Evolutionary conservation across 2,797 vertebrate genomes (phyloP).

Genomic region (Tauraco hartlaubi): DNA sequence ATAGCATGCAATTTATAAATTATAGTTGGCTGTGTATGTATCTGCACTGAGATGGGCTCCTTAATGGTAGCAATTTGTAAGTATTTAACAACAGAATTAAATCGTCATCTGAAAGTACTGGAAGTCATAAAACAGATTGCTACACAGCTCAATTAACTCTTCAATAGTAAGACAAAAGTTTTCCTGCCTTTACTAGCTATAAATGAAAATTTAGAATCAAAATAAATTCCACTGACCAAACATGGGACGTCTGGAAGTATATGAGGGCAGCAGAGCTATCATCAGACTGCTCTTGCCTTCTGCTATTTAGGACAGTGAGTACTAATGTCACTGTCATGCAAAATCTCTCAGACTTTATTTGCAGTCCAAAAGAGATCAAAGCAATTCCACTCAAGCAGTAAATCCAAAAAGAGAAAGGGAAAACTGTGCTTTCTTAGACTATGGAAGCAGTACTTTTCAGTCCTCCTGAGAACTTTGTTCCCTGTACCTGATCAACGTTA

Average conservation of each 20-base stretch:
- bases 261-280: background rate
- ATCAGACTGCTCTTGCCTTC: background rate
- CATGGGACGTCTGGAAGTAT: background rate
- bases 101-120: background rate
- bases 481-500: background rate
- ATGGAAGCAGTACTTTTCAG: background rate
- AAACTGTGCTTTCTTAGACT: background rate
- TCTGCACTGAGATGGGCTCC: background rate
- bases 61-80: background rate
- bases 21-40: background rate
- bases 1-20: background rate
- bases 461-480: background rate
- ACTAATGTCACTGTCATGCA: background rate
- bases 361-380: background rate
- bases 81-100: background rate
- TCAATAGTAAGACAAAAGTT: background rate
- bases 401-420: background rate
- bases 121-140: background rate
- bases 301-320: background rate
- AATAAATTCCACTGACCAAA: background rate
- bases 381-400: background rate
- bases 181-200: background rate
- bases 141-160: background rate
- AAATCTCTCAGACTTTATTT: background rate
- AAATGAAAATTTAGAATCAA: background rate